These are phyloP conservation scores for Sebastolobus alascanus DNA, from an alignment of 2,797 vertebrate species.

Conservation along the genomic window DNA sequence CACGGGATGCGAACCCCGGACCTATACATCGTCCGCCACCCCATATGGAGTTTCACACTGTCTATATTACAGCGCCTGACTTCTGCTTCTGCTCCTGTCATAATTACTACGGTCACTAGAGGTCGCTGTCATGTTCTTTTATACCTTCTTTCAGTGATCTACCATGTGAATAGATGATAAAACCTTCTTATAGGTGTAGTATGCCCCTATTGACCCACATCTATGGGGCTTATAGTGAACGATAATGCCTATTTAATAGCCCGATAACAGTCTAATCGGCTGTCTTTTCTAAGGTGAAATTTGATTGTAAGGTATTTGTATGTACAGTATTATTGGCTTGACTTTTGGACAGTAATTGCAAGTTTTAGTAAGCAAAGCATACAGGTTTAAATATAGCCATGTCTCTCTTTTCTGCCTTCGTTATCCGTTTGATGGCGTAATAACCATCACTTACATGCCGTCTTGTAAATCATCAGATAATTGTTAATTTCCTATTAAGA, in stretches of 20 bases:
- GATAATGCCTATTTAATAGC: rapidly evolving
- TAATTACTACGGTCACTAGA: too few species aligned
- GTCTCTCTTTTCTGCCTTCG: conserved; percentile 22
- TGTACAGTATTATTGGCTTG: conserved; percentile 50
- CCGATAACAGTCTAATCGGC: too few species aligned
- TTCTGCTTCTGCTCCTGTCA: too few species aligned
- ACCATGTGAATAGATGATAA: too few species aligned
- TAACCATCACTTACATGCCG: not conserved
- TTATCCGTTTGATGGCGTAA: conserved; percentile 19
- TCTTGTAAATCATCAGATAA: conserved; percentile 20
- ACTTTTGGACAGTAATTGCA: conserved; percentile 43
- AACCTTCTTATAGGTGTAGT: too few species aligned
- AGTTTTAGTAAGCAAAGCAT: conserved; percentile 34
- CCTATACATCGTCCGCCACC: too few species aligned
- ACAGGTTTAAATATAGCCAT: conserved; percentile 35
- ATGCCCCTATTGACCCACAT: too few species aligned
- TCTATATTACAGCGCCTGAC: too few species aligned
- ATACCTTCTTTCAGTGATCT: rapidly evolving
- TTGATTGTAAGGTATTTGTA: conserved; percentile 63
- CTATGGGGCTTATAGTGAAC: too few species aligned
- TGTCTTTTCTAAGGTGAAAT: conserved; percentile 61
- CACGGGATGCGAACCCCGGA: too few species aligned
- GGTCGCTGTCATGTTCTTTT: too few species aligned
- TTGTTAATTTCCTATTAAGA: not conserved
- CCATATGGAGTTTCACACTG: too few species aligned